Percentiles rank a stretch among this genome's conserved stretches.
Evolutionary conservation across 2,797 vertebrate genomes (phyloP).

Genomic region (Eulemur albifrons): DNA sequence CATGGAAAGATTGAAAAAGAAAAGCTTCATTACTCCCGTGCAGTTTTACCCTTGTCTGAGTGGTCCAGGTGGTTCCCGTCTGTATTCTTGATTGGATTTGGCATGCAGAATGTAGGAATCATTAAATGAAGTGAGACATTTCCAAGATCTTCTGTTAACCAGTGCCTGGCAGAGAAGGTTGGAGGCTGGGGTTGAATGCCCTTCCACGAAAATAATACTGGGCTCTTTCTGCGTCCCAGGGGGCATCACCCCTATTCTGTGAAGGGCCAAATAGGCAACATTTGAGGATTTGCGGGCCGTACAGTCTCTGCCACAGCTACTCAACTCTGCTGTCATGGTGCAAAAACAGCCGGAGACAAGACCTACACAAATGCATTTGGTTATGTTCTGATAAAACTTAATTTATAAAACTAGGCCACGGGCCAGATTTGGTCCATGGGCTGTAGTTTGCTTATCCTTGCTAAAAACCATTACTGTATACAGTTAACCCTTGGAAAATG

Average conservation of each 20-base stretch:
- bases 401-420: rapidly evolving
- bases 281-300: not conserved
- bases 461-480: rapidly evolving
- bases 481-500: not conserved
- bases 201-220: not conserved
- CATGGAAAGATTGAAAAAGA: not conserved
- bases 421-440: not conserved
- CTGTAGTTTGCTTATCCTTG: rapidly evolving
- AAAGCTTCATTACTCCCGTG: not conserved
- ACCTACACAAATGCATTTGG: no score
- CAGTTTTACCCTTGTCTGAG: not conserved
- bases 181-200: not conserved
- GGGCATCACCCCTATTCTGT: not conserved
- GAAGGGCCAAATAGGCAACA: not conserved
- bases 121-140: not conserved
- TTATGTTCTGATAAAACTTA: not conserved
- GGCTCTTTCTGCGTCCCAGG: rapidly evolving
- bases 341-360: rapidly evolving
- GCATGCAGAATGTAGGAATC: not conserved
- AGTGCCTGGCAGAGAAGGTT: not conserved
- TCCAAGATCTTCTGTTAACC: not conserved
- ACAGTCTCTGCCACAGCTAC: rapidly evolving
- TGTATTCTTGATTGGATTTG: not conserved
- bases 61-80: not conserved
- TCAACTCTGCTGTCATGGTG: not conserved